A percentile compares a stretch with the other conserved stretches of the same genome.
Evolutionary conservation across 2,797 vertebrate species (phyloP).

Genomic region (Otolemur crassicaudatus): DNA sequence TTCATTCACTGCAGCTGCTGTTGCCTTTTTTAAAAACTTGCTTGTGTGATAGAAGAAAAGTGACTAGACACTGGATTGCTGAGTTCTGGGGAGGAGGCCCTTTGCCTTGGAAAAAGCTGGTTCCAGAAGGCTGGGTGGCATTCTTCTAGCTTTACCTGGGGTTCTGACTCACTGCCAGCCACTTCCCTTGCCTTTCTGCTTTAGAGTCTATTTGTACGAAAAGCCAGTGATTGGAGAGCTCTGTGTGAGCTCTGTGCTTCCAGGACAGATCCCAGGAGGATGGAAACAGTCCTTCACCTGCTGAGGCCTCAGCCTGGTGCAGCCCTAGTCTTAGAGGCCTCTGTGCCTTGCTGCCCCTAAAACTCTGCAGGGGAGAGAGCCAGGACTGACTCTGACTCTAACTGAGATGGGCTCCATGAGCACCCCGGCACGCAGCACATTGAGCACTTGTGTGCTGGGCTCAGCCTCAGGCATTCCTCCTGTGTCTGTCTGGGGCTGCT

Average conservation of each 20-base stretch:
- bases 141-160: background rate
- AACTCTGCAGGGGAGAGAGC: no score
- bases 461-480: accelerated
- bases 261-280: background rate
- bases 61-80: background rate
- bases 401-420: accelerated
- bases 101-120: background rate
- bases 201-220: background rate
- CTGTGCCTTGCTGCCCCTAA: background rate
- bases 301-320: background rate
- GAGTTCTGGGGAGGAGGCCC: no score
- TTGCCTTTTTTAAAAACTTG: background rate
- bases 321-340: accelerated
- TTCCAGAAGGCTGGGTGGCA: background rate
- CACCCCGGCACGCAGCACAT: background rate
- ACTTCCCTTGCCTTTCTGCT: background rate
- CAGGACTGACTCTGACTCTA: background rate
- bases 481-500: background rate
- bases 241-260: background rate
- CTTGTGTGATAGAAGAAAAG: background rate
- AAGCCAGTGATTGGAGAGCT: background rate
- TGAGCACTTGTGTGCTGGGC: background rate
- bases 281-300: accelerated
- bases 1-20: constrained; percentile 41
- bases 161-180: background rate